These are phyloP conservation scores for Botia almorhae DNA, from an alignment of 2,797 vertebrate genomes.

Conservation along the genomic window DNA sequence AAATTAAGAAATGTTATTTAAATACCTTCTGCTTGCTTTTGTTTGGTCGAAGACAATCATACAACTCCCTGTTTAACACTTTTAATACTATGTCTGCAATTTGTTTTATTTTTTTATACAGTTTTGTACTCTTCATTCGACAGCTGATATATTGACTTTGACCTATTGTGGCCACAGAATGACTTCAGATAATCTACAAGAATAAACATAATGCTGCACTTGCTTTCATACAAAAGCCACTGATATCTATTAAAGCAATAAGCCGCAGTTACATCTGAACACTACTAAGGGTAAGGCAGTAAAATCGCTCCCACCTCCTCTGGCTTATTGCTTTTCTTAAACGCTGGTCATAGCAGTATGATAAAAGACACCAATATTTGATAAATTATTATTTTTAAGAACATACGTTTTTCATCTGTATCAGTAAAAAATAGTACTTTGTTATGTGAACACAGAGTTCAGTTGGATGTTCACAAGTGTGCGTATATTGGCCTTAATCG, in stretches of 20 bases:
- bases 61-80: no score
- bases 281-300: not conserved
- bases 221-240: not conserved
- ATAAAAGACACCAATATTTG: constrained; percentile 1
- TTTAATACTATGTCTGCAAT: not conserved
- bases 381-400: not conserved
- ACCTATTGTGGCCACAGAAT: no score
- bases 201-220: not conserved
- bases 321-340: not conserved
- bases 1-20: not conserved
- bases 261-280: constrained; percentile 1
- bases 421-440: no score
- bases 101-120: not conserved
- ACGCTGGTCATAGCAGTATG: not conserved
- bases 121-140: constrained; percentile 3
- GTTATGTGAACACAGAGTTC: no score
- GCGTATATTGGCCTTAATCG: no score
- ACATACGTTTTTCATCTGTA: not conserved
- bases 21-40: not conserved
- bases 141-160: constrained; percentile 16
- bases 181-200: not conserved
- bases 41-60: not conserved
- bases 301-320: not conserved
- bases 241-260: constrained; percentile 28
- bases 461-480: no score